Evolutionary conservation across 2,113 vertebrate species (phyloP), one percentile per base, ranked within the genome.

Genomic region (Pitta sordida): DNA sequence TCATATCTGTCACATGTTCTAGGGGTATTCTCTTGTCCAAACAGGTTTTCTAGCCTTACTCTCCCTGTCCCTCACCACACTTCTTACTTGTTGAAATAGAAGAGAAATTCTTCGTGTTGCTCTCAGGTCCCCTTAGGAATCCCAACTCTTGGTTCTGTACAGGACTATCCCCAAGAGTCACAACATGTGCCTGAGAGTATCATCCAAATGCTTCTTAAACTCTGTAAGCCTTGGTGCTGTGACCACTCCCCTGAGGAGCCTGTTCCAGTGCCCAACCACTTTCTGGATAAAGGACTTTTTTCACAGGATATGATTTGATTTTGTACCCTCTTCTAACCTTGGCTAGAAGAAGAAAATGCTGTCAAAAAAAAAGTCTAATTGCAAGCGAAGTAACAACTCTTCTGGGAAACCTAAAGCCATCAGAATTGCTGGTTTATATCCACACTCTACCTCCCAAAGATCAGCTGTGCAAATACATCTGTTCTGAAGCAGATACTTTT

Each of bases 381-480:
- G 85, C 75, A 90, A 85, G 63, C 17, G 83, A 91, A 93, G 32
- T 91, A 95, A 89, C 76, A 88, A 52, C 36, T 32, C 87, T 53
- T 70, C 18, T 26, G 79, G 84, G 95, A 94, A 90, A 94, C 51
- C 48, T 83, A 90, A 93, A 92, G 79, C 51, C 68, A 85, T 80
- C 63, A 67, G 75, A 94, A 86, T 77, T 88, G 55, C 71, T 94
- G 85, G 67, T 90, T 95, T 91, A 95, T 93, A 74, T 88, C 48
- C 69, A 94, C 68, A 18, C 59, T 91, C 55, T 83, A 93, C 91
- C 87, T 81, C 93, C 87, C 79, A 86, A 67, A 77, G 63, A 93
- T 95, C 96, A 95, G 94, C 95, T 96, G 95, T 91, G 52, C 84
- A 96, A 96, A 96, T 83, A 94, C 90, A 95, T 94, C 93, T 95